Conservation (phyloP, 92 coral and sea anemone genomes). For the Phenganax marumi region DNA sequence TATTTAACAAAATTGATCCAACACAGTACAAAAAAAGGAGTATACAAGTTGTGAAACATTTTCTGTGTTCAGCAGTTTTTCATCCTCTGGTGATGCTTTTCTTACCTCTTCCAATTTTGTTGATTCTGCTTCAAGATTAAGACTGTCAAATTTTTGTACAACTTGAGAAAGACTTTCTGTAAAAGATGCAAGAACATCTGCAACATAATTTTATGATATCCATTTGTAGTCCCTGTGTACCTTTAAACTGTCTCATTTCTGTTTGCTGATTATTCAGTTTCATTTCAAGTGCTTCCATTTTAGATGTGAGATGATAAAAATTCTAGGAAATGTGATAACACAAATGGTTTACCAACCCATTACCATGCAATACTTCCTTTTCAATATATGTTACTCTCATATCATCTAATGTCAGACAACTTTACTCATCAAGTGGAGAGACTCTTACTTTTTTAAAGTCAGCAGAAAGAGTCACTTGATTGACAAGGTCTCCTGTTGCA, state of each 20-base stretch:
- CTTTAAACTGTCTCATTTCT: conserved; percentile 13
- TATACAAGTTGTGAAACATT: too few species aligned
- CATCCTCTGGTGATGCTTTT: background rate
- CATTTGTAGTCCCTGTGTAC: background rate
- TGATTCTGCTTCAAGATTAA: background rate
- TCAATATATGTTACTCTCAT: too few species aligned
- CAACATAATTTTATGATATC: background rate
- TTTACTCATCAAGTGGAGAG: too few species aligned
- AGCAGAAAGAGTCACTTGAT: too few species aligned
- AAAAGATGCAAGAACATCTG: background rate
- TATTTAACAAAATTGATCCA: background rate
- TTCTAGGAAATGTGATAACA: background rate
- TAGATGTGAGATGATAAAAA: conserved; percentile 27
- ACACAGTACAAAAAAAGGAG: background rate
- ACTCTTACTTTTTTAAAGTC: too few species aligned
- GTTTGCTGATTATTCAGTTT: conserved; percentile 13
- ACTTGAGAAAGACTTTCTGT: conserved; percentile 19
- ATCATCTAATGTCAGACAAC: too few species aligned
- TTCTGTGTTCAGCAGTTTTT: background rate
- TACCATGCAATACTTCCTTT: too few species aligned
- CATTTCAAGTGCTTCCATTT: conserved; percentile 24
- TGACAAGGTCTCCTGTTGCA: too few species aligned
- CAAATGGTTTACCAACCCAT: too few species aligned
- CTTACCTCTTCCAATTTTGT: conserved; percentile 19
- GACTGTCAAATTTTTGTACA: conserved; percentile 14